Evolutionary conservation across 2,888 invertebrate genomes (phyloP).

Genomic region (Mycalesis mineus): DNA sequence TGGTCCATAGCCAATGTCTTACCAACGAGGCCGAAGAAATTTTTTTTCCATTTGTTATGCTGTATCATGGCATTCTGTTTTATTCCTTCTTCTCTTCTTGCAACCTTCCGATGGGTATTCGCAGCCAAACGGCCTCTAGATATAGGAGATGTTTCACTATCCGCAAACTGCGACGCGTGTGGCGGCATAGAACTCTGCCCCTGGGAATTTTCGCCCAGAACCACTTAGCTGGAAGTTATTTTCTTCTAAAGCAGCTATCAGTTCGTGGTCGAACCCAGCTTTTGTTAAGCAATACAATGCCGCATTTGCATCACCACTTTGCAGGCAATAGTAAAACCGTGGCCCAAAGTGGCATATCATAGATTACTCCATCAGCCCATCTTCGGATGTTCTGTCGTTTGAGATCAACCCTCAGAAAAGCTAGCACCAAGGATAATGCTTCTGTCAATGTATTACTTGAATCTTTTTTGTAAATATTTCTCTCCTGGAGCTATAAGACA

Average conservation of each 20-base stretch:
- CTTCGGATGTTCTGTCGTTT: slow-evolving; percentile 80
- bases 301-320: slow-evolving; percentile 92
- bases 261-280: slow-evolving; percentile 85
- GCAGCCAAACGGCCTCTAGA: too few relatives aligned
- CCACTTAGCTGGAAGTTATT: too few relatives aligned
- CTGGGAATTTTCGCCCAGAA: too few relatives aligned
- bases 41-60: too few relatives aligned
- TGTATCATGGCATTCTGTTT: too few relatives aligned
- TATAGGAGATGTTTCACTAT: too few relatives aligned
- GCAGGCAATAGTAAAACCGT: slow-evolving; percentile 94
- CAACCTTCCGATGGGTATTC: too few relatives aligned
- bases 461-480: slow-evolving; percentile 91
- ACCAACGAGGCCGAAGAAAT: too few relatives aligned
- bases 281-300: slow-evolving; percentile 88
- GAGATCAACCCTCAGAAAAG: slow-evolving; percentile 87
- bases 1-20: too few relatives aligned
- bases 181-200: too few relatives aligned
- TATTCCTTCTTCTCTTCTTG: too few relatives aligned
- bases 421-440: slow-evolving; percentile 89
- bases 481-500: slow-evolving; percentile 88
- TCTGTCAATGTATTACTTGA: slow-evolving; percentile 90
- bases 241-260: slow-evolving; percentile 86
- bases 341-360: slow-evolving; percentile 95
- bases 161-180: too few relatives aligned
- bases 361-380: slow-evolving; percentile 84